These are phyloP conservation scores for Phymanthus crucifer DNA, from an alignment of 92 coral and sea anemone genomes.

Conservation along the genomic window DNA sequence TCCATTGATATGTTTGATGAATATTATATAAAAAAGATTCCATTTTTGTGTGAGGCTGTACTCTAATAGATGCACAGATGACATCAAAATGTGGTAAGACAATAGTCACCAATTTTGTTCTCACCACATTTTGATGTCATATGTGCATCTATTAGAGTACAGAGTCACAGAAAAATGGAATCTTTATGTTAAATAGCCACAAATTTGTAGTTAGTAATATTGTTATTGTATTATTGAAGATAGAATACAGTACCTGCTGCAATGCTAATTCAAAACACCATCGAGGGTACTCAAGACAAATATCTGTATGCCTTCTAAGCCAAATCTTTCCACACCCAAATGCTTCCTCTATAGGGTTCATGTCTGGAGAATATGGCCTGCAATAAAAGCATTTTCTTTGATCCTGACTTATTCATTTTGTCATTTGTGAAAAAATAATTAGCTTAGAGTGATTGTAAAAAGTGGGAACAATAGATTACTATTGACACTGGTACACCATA, in stretches of 20 bases:
- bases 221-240: neutral
- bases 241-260: neutral
- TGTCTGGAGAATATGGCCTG: constrained; percentile 38
- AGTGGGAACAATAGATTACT: neutral
- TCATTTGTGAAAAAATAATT: neutral
- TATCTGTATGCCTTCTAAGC: constrained; percentile 41
- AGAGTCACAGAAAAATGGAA: too few species aligned
- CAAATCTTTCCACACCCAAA: constrained; percentile 46
- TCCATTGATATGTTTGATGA: neutral
- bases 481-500: neutral
- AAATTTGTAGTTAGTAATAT: neutral
- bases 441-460: neutral
- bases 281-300: constrained; percentile 28
- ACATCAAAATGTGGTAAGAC: too few species aligned
- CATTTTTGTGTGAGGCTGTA: too few species aligned
- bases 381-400: neutral
- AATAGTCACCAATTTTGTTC: too few species aligned
- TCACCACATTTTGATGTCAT: too few species aligned
- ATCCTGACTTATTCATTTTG: neutral
- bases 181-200: too few species aligned
- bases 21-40: neutral
- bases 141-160: neutral
- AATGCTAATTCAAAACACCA: constrained; percentile 31
- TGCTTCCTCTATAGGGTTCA: constrained; percentile 38
- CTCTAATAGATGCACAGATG: too few species aligned